phyloP scores from a whole-genome alignment of 53 echinoderm and acorn worm genomes.

The Temnopleurus reevesii region DNA sequence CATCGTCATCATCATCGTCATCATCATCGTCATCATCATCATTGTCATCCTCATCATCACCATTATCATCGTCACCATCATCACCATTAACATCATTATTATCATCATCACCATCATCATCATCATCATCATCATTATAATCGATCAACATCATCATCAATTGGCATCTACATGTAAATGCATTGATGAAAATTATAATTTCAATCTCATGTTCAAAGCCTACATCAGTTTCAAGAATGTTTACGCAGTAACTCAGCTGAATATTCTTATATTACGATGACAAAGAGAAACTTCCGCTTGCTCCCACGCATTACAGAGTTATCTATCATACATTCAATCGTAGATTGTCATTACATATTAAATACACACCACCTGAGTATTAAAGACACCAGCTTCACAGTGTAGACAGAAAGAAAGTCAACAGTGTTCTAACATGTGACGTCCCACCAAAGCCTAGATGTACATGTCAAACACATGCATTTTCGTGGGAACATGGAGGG shows the following conservation, averaged over 20 bases:
- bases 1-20: slow-evolving; percentile 35
- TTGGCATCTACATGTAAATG: background rate
- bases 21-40: slow-evolving; percentile 59
- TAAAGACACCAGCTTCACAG: too few relatives aligned
- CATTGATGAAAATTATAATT: too few relatives aligned
- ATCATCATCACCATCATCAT: slow-evolving; percentile 11
- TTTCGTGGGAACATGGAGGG: too few relatives aligned
- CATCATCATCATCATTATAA: slow-evolving; percentile 18
- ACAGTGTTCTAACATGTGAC: too few relatives aligned
- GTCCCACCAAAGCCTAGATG: too few relatives aligned
- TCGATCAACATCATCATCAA: background rate
- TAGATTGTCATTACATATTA: background rate
- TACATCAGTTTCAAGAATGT: too few relatives aligned
- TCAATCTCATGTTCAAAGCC: too few relatives aligned
- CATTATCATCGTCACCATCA: slow-evolving; percentile 1
- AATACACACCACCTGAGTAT: background rate
- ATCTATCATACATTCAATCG: background rate
- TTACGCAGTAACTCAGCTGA: background rate
- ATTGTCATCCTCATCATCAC: too few relatives aligned
- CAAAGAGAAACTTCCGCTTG: background rate
- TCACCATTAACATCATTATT: background rate
- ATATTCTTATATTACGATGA: too few relatives aligned
- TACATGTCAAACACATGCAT: too few relatives aligned
- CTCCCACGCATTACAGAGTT: background rate
- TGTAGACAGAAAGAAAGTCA: too few relatives aligned